These are phyloP conservation scores for Rhimphoctona megacephalus DNA, from an alignment of 2,888 invertebrate genomes.

Conservation along the genomic window DNA sequence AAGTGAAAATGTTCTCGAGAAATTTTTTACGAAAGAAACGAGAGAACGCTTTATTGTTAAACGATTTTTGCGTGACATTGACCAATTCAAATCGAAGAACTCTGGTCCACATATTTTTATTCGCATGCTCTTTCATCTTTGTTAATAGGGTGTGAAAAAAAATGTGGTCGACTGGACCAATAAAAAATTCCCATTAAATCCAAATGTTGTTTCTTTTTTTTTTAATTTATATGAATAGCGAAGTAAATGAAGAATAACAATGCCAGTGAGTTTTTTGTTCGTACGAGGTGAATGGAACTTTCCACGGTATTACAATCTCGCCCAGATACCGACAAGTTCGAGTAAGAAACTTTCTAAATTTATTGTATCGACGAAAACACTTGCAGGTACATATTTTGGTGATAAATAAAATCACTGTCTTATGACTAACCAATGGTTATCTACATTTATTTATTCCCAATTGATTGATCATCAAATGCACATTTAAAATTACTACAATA, in stretches of 20 bases:
- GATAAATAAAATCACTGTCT: slow-evolving; percentile 13
- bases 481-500: no score
- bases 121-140: neutral
- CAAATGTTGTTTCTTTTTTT: neutral
- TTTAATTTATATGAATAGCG: neutral
- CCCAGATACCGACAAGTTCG: slow-evolving; percentile 22
- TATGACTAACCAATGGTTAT: neutral
- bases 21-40: neutral
- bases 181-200: neutral
- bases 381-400: neutral
- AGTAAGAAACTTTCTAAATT: slow-evolving; percentile 65
- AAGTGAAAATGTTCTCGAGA: neutral
- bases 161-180: slow-evolving; percentile 5
- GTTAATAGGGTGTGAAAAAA: neutral
- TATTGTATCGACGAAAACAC: slow-evolving; percentile 30
- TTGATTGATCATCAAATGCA: neutral
- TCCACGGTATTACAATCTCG: slow-evolving; percentile 56
- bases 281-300: slow-evolving; percentile 64
- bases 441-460: neutral
- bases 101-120: neutral
- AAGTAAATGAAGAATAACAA: slow-evolving; percentile 23
- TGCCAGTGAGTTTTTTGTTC: slow-evolving; percentile 19
- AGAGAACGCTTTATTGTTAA: neutral
- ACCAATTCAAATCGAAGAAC: neutral
- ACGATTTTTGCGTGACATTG: neutral